These are phyloP conservation scores for Alentia gelatinosa DNA, from an alignment of 2,888 invertebrate species.

Conservation along the genomic window DNA sequence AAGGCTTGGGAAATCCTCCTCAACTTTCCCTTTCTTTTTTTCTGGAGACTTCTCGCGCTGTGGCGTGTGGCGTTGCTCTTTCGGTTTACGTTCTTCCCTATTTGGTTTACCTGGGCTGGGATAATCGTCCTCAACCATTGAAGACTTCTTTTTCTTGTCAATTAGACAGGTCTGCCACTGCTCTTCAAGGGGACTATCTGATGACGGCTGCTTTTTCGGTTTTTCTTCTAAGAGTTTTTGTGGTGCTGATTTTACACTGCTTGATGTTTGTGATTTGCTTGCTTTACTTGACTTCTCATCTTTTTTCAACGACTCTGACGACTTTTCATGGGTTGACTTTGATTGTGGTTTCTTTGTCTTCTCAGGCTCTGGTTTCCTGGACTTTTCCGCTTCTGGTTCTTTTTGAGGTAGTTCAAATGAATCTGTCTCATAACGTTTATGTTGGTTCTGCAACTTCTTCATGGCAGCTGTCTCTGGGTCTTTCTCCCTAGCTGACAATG, in stretches of 20 bases:
- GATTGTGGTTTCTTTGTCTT: background rate
- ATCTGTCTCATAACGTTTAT: background rate
- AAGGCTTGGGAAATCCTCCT: conserved; percentile 68
- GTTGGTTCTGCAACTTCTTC: conserved; percentile 67
- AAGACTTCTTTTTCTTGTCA: background rate
- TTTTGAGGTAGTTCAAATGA: background rate
- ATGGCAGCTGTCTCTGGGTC: conserved; percentile 65
- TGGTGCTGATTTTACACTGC: conserved; percentile 62
- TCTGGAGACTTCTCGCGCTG: background rate
- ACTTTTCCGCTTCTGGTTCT: background rate
- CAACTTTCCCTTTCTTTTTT: conserved; percentile 27
- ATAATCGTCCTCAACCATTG: conserved; percentile 19
- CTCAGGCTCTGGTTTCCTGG: background rate
- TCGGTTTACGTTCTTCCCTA: background rate
- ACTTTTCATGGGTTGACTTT: conserved; percentile 41
- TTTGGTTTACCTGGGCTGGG: background rate
- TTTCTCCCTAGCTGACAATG: background rate
- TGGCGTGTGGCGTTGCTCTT: background rate
- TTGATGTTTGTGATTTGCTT: background rate
- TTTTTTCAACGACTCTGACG: background rate
- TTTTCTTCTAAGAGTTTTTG: conserved; percentile 77
- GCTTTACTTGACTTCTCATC: background rate
- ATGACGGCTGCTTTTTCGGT: conserved; percentile 62
- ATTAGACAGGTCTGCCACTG: background rate
- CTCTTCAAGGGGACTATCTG: background rate